These are phyloP conservation scores for Dipodomys ordii DNA, from an alignment of 2,113 vertebrate species.

Conservation along the genomic window DNA sequence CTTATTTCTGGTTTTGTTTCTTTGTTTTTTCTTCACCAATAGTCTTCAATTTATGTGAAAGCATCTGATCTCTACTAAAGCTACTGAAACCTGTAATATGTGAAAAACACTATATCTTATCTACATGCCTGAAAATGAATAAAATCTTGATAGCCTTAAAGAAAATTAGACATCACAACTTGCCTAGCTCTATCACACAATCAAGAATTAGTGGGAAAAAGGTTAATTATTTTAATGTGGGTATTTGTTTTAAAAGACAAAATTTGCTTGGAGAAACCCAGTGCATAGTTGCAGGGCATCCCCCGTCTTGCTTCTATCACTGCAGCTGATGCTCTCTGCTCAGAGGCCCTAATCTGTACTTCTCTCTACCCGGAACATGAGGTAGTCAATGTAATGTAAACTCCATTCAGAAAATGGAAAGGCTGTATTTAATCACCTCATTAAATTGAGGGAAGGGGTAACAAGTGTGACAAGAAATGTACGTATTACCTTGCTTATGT, in stretches of 20 bases:
- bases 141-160: neutral
- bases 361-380: too few relatives aligned
- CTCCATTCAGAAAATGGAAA: neutral
- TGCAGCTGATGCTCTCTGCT: neutral
- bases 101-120: neutral
- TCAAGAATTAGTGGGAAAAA: neutral
- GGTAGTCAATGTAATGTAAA: neutral
- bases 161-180: neutral
- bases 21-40: constrained; percentile 12
- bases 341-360: neutral
- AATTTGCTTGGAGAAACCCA: constrained; percentile 35
- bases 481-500: too few relatives aligned
- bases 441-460: too few relatives aligned
- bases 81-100: neutral
- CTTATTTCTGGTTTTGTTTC: neutral
- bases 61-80: neutral
- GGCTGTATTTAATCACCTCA: neutral
- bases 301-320: neutral
- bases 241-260: constrained; percentile 7
- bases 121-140: neutral
- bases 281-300: neutral
- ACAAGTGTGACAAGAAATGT: too few relatives aligned
- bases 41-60: neutral
- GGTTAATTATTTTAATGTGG: constrained; percentile 13
- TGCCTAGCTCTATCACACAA: too few relatives aligned